Percentiles rank a stretch among this genome's conserved stretches.
These are phyloP conservation scores for Coreoperca whiteheadi DNA, from an alignment of 2,113 vertebrate species.

Conservation along the genomic window DNA sequence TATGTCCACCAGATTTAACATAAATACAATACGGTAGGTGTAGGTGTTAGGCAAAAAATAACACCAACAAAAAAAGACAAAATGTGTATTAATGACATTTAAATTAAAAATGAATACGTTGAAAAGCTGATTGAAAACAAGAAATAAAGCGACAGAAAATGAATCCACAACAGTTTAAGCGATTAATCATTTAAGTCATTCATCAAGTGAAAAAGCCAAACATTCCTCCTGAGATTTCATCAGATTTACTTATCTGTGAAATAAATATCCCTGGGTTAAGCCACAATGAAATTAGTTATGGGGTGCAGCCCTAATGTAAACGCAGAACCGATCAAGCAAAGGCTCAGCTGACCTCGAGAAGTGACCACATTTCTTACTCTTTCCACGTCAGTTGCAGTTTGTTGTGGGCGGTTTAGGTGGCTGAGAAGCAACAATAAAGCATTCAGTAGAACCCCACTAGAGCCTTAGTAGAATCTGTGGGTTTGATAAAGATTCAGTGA, in stretches of 20 bases:
- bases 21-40: neutral
- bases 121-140: neutral
- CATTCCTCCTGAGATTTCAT: neutral
- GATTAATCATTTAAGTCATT: neutral
- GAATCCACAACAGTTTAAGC: too few relatives aligned
- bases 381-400: neutral
- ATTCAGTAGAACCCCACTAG: neutral
- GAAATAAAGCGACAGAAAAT: neutral
- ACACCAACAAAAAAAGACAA: neutral
- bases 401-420: neutral
- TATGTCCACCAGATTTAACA: neutral
- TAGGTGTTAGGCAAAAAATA: neutral
- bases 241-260: neutral
- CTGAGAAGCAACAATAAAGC: neutral
- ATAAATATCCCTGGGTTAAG: neutral
- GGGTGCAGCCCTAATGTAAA: neutral
- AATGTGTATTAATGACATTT: neutral
- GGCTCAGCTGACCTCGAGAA: too few relatives aligned
- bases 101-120: neutral
- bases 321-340: neutral
- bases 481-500: constrained; percentile 29
- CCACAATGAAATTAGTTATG: neutral
- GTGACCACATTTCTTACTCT: neutral
- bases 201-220: neutral
- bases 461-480: neutral